Evolutionary conservation across 2,888 invertebrate species (phyloP), one percentile per base, ranked within the genome.

Genomic region (Deladenus siricidicola): DNA sequence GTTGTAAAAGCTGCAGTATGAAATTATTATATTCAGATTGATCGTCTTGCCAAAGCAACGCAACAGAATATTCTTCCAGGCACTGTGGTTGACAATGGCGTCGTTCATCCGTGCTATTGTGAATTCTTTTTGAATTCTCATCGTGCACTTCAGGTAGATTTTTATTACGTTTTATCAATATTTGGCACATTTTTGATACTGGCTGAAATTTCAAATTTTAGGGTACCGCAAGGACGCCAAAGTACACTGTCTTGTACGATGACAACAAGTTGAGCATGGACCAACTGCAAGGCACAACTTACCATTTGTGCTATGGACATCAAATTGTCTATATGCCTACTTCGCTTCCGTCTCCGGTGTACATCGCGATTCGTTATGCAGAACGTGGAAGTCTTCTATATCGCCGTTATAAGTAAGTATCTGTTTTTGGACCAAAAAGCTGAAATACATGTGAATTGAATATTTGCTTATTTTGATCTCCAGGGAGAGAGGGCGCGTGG

Each of bases 71-170:
- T 76, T 39, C 52, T 44, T 17, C 58, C 67, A 1, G 76, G 75
- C 39, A 56, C 72, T 1, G 63, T 73, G n/a, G 57, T 76, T 17
- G 76, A 76, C 49, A 52, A 54, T 0, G 21, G 24, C 21, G 56
- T 73, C 8, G 67, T 68, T 2, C 65, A 70, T 56, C 74, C 76
- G 1, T 44, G 57, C 2, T 70, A 54, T 67, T 66, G 64, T 39
- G 73, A 76, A 60, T 76, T 76, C 62, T 60, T 74, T 65, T 59
- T 76, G 29, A 73, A 72, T 49, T 58, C 69, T 14, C 75, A 75
- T 55, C 61, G 58, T 19, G 71, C 75, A 14, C 61, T 76, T 3
- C 75, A 75, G 63, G 72, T 68, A 30, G n/a, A 26, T 19, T 34
- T 10, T 2, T 44, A 29, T 17, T 17, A 19, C 28, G 52, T 6